Conservation (phyloP, 2,888 invertebrate genomes). For the Pycnomerus fuliginosus region DNA sequence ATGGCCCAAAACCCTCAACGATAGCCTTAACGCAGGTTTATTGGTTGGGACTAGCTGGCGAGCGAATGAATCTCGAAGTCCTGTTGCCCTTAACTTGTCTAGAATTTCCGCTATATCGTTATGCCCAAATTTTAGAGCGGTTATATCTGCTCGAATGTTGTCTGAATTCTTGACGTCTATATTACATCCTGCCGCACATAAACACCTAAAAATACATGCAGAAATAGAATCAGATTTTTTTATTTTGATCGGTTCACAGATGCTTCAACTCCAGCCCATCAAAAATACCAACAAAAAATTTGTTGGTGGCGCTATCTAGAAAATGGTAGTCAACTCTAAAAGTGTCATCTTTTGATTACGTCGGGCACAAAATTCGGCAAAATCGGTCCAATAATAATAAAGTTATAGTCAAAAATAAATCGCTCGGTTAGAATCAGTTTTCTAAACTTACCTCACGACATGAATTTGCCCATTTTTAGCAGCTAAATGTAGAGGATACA, state of each 20-base stretch:
- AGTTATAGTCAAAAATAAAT: no score
- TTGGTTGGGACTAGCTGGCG: conserved; percentile 64
- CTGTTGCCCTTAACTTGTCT: conserved; percentile 63
- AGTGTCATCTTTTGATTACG: no score
- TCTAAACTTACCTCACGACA: conserved; percentile 62
- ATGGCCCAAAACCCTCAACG: conserved; percentile 70
- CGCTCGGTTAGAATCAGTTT: no score
- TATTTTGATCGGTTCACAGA: no score
- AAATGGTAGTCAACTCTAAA: no score
- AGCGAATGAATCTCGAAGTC: conserved; percentile 45
- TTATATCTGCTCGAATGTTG: conserved; percentile 73
- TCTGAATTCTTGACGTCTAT: conserved; percentile 67
- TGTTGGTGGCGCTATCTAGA: no score
- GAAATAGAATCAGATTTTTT: no score
- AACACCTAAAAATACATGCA: conserved; percentile 54
- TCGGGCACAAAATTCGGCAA: no score
- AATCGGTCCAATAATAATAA: no score
- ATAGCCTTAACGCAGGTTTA: conserved; percentile 60
- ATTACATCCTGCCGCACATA: conserved; percentile 71
- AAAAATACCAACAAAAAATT: no score
- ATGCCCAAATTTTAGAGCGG: conserved; percentile 73
- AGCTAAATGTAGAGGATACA: conserved; percentile 70
- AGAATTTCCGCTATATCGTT: conserved; percentile 68
- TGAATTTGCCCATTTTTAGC: conserved; percentile 70
- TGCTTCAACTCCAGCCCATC: no score